Evolutionary conservation across 1,140 invertebrate species (phyloP), one percentile per base, ranked within the genome.

Genomic region (Trachymyrmex septentrionalis): DNA sequence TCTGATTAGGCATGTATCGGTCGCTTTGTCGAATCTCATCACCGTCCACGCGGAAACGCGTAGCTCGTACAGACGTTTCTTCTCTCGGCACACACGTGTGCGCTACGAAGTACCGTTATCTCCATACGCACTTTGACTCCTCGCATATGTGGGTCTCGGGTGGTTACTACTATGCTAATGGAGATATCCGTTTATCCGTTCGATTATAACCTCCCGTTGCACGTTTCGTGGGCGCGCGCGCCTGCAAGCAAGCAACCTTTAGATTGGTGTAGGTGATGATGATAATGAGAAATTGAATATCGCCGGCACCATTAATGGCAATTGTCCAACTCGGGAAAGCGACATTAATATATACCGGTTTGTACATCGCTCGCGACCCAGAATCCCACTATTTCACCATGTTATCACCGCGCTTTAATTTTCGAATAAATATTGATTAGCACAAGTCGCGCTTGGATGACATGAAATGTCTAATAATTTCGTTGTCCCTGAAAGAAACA

Each of bases 41-140:
- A 61, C 14, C 44, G 66, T 27, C 53, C 61, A 55, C 76, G 69
- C 72, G 86, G 61, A 88, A 76, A 76, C 69, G 27, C 59, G 59
- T 59, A 59, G 69, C 61, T 69, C 55, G 24, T 69, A 38, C 87
- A 76, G n/a, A 48, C 77, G 87, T 86, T 86, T 81, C 38, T 71
- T 38, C 27, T 84, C 63, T 24, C 63, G 57, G 10, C 30, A 24
- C 64, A 77, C 9, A 88, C 81, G 61, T 30, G 16, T 16, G 48
- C 19, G n/a, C 19, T 16, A 4, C 77, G 48, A 10, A 30, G n/a
- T 91, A 91, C 90, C 90, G 90, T 91, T 91, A 91, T 91, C 82
- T 88, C 69, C 73, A 80, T 85, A 92, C 90, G 91, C 91, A 92
- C 91, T 91, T 92, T 91, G 91, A 92, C 91, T 92, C 77, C 86